Evolutionary conservation across 2,888 invertebrate genomes (phyloP).

Genomic region (Coelogynopora nodosa): DNA sequence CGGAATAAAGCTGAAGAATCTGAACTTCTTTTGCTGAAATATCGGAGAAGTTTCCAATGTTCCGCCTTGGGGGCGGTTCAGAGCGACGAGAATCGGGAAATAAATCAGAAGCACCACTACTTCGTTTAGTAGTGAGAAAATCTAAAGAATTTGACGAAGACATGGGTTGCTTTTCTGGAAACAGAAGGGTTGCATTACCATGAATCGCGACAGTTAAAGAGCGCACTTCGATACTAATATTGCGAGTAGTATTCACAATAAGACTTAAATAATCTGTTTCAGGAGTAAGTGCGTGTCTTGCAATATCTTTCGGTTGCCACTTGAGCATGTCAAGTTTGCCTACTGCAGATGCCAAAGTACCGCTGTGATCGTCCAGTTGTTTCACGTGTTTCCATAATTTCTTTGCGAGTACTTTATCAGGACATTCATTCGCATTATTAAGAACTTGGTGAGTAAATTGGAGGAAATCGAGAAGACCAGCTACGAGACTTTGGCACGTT

Average conservation of each 20-base stretch:
- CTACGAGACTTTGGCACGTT: neutral
- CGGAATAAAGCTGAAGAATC: neutral
- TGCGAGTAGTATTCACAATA: constrained; percentile 2
- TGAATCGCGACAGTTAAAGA: neutral
- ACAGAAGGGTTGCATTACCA: constrained; percentile 24
- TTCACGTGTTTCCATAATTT: constrained; percentile 54
- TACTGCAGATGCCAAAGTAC: constrained; percentile 56
- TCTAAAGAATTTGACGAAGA: neutral
- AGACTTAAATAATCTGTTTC: neutral
- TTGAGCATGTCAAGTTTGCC: constrained; percentile 67
- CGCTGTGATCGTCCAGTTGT: constrained; percentile 52
- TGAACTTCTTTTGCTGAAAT: neutral
- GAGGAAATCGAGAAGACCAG: constrained; percentile 21
- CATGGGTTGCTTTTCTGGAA: neutral
- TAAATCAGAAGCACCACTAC: neutral
- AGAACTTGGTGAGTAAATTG: constrained; percentile 16
- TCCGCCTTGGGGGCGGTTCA: neutral
- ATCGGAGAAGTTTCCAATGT: neutral
- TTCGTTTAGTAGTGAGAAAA: neutral
- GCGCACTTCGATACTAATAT: constrained; percentile 30
- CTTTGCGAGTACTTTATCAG: constrained; percentile 54
- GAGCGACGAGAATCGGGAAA: neutral
- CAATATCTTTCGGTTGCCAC: constrained; percentile 14
- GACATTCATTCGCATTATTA: neutral
- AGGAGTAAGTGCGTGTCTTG: neutral